Base-by-base conservation (phyloP, 2,113 vertebrate genomes). In the Sminthopsis crassicaudata region DNA sequence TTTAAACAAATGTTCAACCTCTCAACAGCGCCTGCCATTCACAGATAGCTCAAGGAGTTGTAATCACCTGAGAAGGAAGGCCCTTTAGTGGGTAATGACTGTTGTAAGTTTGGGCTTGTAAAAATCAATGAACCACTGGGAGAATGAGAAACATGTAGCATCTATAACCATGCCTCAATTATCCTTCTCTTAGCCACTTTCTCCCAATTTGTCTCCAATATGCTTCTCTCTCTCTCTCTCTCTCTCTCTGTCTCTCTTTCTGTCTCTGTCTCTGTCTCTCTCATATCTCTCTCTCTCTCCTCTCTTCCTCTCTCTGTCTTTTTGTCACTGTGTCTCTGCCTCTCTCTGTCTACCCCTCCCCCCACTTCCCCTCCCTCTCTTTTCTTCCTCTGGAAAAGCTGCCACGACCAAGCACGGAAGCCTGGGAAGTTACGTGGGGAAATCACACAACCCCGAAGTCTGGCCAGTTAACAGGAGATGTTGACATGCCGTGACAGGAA, bases 101-200 rank as follows among this genome's bases (percentile, higher is more conserved):
- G 94, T 92, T 97, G 51, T 96, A 97, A 96, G 95, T 96, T 93
- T 95, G 92, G 57, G 91, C 90, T 92, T 96, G 96, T 96, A 48
- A 97, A 97, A 97, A 97, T 11, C 95, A 97, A 94, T 93, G 97
- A 97, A 97, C 96, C 95, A 89, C 90, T 91, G 89, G 89, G 94
- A 96, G 96, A 98, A 96, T 55, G 94, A 96, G 90, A 97, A 97
- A 96, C 92, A 92, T 53, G 96, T 92, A 93, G 90, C 91, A 96
- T 92, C 95, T 89, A 89, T 95, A 94, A 96, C 97, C 95, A 97
- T 94, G 95, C 88, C 95, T 97, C 96, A 97, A 97, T 93, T 95
- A 97, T 96, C 95, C 50, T 93, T 95, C 92, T 96, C 91, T 96
- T 96, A 89, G 96, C 89, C 94, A 95, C 96, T 97, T 98, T 96